These are phyloP conservation scores for Numida meleagris DNA, from an alignment of 2,113 vertebrate genomes.

Conservation along the genomic window DNA sequence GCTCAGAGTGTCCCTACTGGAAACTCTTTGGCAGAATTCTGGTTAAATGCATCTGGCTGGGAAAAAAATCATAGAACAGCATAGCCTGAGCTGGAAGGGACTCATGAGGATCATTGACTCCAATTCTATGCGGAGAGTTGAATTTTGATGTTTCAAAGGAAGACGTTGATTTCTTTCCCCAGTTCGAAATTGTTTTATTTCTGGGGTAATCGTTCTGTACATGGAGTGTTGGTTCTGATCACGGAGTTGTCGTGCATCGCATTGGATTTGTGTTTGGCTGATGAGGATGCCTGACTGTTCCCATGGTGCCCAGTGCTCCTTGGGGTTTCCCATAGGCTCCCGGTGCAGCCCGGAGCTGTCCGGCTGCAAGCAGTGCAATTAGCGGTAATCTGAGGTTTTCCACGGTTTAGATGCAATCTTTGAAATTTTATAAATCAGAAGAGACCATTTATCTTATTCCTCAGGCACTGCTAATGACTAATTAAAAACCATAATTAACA, in stretches of 20 bases:
- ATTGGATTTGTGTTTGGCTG: background rate
- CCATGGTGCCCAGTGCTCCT: no score
- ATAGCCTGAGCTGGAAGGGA: background rate
- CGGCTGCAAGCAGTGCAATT: background rate
- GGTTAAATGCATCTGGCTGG: background rate
- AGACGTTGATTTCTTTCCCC: background rate
- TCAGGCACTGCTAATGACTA: background rate
- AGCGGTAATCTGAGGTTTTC: background rate
- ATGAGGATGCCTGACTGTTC: background rate
- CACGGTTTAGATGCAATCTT: background rate
- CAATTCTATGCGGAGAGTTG: background rate
- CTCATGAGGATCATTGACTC: background rate
- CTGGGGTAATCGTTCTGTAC: background rate
- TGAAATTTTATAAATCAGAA: background rate
- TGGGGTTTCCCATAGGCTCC: background rate
- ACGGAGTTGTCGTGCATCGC: background rate
- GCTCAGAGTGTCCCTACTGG: background rate
- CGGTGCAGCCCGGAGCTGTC: background rate
- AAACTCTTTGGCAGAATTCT: background rate
- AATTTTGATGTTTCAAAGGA: background rate
- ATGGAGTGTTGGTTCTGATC: background rate
- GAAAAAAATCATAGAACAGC: background rate
- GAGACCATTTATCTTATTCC: background rate
- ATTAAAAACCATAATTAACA: slow-evolving; percentile 35
- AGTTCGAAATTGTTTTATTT: background rate